A percentile compares a stretch with the other conserved stretches of the same genome.
These are phyloP conservation scores for Diadromus collaris DNA, from an alignment of 2,888 invertebrate species.

Conservation along the genomic window DNA sequence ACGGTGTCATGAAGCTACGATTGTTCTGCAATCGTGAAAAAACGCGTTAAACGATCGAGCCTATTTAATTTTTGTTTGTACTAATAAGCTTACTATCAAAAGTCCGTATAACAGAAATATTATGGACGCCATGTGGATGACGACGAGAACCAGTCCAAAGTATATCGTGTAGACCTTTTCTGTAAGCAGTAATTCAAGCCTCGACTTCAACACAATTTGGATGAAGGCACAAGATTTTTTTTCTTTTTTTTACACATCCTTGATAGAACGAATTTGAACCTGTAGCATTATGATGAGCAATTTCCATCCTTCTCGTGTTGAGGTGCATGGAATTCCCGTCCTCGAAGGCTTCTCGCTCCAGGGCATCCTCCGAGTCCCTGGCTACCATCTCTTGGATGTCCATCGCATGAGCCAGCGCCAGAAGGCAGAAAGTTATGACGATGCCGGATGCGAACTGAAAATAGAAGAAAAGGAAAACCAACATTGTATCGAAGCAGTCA, in stretches of 20 bases:
- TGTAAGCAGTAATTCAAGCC: constrained; percentile 65
- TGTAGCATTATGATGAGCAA: constrained; percentile 79
- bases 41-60: not conserved
- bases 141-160: constrained; percentile 77
- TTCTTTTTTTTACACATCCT: not conserved
- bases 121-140: constrained; percentile 78
- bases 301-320: constrained; percentile 79
- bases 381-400: constrained; percentile 79
- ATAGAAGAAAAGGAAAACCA: not conserved
- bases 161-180: constrained; percentile 79
- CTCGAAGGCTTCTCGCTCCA: constrained; percentile 78
- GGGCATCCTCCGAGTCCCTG: constrained; percentile 79
- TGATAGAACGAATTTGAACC: constrained; percentile 68
- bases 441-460: constrained; percentile 77
- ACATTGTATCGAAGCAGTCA: not conserved
- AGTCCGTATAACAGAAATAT: constrained; percentile 79
- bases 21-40: constrained; percentile 73
- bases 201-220: not conserved
- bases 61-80: not conserved
- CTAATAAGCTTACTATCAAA: constrained; percentile 75
- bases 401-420: constrained; percentile 79
- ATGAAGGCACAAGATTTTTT: not conserved
- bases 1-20: constrained; percentile 79
- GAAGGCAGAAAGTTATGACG: constrained; percentile 76
- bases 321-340: constrained; percentile 77